Evolutionary conservation across 2,797 vertebrate species (phyloP).

Genomic region (Sebastes vulpes): DNA sequence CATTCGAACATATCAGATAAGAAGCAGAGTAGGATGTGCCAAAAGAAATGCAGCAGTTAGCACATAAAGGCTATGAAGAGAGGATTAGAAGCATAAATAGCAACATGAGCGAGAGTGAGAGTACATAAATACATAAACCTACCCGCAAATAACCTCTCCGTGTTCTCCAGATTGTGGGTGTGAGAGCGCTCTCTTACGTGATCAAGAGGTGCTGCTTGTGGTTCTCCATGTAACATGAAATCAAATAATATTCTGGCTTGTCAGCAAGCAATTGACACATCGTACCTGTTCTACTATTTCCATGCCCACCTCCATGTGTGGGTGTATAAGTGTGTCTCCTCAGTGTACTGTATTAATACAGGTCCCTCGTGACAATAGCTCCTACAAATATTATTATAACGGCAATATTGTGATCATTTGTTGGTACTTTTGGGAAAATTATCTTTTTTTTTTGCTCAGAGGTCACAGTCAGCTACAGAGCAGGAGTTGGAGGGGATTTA

Average conservation of each 20-base stretch:
- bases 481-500: not conserved
- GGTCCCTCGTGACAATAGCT: not conserved
- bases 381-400: not conserved
- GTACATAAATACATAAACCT: conserved; percentile 16
- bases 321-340: not conserved
- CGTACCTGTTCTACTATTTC: not conserved
- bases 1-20: conserved; percentile 41
- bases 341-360: not conserved
- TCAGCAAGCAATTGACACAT: conserved; percentile 19
- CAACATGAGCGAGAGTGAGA: conserved; percentile 3
- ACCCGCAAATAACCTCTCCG: conserved; percentile 5
- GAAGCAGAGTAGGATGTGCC: conserved; percentile 19
- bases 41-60: conserved; percentile 32
- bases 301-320: not conserved
- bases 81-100: conserved; percentile 54
- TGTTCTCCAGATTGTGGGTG: conserved; percentile 4
- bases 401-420: not conserved
- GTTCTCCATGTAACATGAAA: conserved; percentile 8
- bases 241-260: not conserved
- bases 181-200: conserved; percentile 10
- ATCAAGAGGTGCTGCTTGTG: not conserved
- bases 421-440: not conserved
- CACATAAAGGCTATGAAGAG: conserved; percentile 18
- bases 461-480: not conserved
- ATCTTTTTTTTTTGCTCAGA: not conserved